phyloP scores from a whole-genome alignment of 2,888 invertebrate genomes.

The Bruchidius siliquastri region DNA sequence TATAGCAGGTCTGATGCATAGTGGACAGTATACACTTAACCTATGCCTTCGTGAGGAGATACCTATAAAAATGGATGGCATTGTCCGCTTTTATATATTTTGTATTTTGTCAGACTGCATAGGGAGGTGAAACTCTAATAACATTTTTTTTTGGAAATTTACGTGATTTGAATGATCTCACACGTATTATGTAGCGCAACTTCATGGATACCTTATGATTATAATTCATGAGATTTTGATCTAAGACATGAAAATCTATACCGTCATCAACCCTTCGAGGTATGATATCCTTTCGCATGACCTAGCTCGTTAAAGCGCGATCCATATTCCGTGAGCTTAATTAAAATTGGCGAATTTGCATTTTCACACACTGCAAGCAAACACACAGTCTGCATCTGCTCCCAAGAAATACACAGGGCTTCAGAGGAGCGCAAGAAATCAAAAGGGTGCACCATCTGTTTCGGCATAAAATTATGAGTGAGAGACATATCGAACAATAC shows the following conservation, averaged over 20 bases:
- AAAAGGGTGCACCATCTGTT: slow-evolving; percentile 20
- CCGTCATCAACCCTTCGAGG: slow-evolving; percentile 3
- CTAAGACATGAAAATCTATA: neutral
- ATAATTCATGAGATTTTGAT: neutral
- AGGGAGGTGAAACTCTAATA: too few relatives aligned
- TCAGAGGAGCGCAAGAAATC: slow-evolving; percentile 19
- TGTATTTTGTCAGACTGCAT: too few relatives aligned
- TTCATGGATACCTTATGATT: neutral
- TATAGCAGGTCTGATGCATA: too few relatives aligned
- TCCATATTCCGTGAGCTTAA: slow-evolving; percentile 9
- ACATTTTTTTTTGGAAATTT: too few relatives aligned
- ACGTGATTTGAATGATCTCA: too few relatives aligned
- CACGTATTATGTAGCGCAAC: too few relatives aligned
- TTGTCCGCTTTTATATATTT: too few relatives aligned
- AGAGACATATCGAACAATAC: slow-evolving; percentile 20
- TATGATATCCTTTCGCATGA: slow-evolving; percentile 6
- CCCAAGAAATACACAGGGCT: slow-evolving; percentile 1
- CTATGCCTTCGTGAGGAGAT: too few relatives aligned
- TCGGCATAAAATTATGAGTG: slow-evolving; percentile 11
- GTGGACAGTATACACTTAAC: too few relatives aligned
- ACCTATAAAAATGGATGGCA: too few relatives aligned
- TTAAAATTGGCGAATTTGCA: slow-evolving; percentile 19
- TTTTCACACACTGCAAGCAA: slow-evolving; percentile 16
- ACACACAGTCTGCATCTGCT: slow-evolving; percentile 14
- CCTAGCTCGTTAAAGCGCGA: slow-evolving; percentile 1